phyloP scores from a whole-genome alignment of 2,113 vertebrate species.

The Chaetorhynchus papuensis region DNA sequence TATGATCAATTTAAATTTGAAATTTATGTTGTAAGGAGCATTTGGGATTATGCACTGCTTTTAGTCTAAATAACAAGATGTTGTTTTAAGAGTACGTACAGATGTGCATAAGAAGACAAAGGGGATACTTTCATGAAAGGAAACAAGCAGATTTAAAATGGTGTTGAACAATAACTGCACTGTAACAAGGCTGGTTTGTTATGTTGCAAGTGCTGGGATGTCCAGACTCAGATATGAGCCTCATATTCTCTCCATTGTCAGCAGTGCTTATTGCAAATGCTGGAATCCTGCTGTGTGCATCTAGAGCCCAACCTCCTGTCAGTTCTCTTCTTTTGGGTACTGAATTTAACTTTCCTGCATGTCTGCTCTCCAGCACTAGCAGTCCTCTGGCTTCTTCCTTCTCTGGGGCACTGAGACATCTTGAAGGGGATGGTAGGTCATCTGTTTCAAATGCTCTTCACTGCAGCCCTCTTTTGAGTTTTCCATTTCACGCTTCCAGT shows the following conservation, averaged over 20 bases:
- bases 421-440: neutral
- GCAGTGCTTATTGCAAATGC: neutral
- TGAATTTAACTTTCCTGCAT: neutral
- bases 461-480: neutral
- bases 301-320: neutral
- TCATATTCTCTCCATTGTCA: neutral
- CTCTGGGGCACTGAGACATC: neutral
- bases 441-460: neutral
- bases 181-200: neutral
- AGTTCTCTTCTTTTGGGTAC: neutral
- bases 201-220: neutral
- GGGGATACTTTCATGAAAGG: neutral
- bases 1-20: neutral
- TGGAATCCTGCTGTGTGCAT: neutral
- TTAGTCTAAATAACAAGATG: neutral
- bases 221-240: neutral
- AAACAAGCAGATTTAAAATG: neutral
- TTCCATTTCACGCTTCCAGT: neutral
- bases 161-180: neutral
- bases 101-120: neutral
- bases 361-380: neutral
- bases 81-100: neutral
- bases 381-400: neutral
- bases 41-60: neutral
- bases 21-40: neutral